phyloP scores from a whole-genome alignment of 37 sponge, comb jelly and placozoan genomes.

The Axinella damicornis region DNA sequence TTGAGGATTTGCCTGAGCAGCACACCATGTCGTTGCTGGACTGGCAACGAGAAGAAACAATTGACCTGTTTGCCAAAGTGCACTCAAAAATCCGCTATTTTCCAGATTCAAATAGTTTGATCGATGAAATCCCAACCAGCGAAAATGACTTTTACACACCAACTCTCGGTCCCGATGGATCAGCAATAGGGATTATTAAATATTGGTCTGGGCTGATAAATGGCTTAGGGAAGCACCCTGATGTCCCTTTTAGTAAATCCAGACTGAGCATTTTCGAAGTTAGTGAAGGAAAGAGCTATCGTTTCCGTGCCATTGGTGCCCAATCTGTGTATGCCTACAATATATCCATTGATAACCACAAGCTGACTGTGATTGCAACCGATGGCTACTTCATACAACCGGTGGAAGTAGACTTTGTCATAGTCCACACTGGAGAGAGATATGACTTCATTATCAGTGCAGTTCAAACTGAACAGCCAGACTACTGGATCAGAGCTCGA shows the following conservation, averaged over 20 bases:
- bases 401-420: conserved; percentile 67
- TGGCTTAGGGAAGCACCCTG: conserved; percentile 60
- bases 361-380: conserved; percentile 62
- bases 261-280: conserved; percentile 17
- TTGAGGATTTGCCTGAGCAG: conserved; percentile 45
- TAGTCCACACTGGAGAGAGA: conserved; percentile 79
- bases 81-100: conserved; percentile 31
- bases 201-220: conserved; percentile 86
- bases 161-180: conserved; percentile 51
- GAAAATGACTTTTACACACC: not conserved
- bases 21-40: conserved; percentile 78
- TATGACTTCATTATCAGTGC: conserved; percentile 75
- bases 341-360: conserved; percentile 76
- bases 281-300: conserved; percentile 26
- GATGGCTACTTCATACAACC: conserved; percentile 69
- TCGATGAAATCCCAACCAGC: conserved; percentile 21
- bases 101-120: not conserved
- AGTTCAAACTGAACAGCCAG: not conserved
- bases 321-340: conserved; percentile 70
- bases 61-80: conserved; percentile 45
- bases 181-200: conserved; percentile 57
- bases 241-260: conserved; percentile 15
- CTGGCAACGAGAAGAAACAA: conserved; percentile 67
- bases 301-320: conserved; percentile 83
- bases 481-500: conserved; percentile 59